Base-by-base conservation (phyloP, 2,888 invertebrate species). In the Chrysodeixis includens region DNA sequence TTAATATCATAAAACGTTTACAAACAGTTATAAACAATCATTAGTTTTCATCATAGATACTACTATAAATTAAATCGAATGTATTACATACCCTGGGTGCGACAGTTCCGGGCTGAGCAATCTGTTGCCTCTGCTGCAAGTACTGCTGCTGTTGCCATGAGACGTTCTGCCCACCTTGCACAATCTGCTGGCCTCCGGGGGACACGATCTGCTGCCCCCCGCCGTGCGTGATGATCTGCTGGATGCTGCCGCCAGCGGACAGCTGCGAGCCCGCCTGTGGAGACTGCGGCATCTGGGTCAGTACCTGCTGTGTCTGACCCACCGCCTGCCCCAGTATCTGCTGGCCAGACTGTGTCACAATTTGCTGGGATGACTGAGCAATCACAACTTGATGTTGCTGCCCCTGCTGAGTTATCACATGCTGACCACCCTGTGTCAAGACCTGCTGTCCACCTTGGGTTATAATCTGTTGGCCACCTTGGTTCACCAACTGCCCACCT, bases 101-200 rank as follows among this genome's bases (percentile, higher is more conserved):
- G 7, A 95, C 95, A 68, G 92, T 89, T 59, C 94, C 95, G 0
- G 95, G 95, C 74, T 95, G 96, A 35, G 93, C 94, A 16, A 94
- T 93, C 73, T 95, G 95, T 76, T 96, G 96, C 49, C 95, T 88
- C 75, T 94, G 94, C 74, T 90, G 95, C 74, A 95, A 84, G 66
- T 95, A 95, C 74, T 95, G 95, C 73, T 95, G 95, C 67, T 95
- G 95, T 70, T 94, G 95, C 94, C 94, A 94, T 0, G 93, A 89
- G 10, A 95, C 93, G 83, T 92, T 93, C 81, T 93, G 95, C 1
- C 92, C 93, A 12, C 93, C 93, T 78, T 93, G 94, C 10, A 94
- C 92, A 22, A 94, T 90, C 69, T 93, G 93, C 66, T 93, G 94
- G 0, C 93, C 93, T 0, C 93, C 93, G 0, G 95, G 94, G 0